phyloP scores from a whole-genome alignment of 2,113 vertebrate genomes.

The Chinchilla lanigera region DNA sequence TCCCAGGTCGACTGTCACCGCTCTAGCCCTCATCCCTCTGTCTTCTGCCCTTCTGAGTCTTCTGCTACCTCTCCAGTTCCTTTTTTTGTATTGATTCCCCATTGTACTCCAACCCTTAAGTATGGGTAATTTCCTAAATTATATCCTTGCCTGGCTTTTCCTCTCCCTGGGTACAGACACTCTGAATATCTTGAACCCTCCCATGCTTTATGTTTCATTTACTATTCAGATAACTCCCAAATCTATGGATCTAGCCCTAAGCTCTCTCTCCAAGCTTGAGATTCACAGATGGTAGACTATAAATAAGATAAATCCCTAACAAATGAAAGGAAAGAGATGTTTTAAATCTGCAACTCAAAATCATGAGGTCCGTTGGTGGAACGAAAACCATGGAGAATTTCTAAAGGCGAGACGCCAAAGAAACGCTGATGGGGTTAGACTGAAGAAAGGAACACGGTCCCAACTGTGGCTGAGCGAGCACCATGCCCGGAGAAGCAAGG shows the following conservation, averaged over 20 bases:
- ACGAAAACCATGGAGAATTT: constrained; percentile 1
- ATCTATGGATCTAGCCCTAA: not conserved
- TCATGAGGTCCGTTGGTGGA: not conserved
- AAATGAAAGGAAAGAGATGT: constrained; percentile 29
- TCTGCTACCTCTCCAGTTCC: not conserved
- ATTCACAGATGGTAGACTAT: constrained; percentile 46
- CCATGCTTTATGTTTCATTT: constrained; percentile 7
- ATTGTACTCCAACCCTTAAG: not conserved
- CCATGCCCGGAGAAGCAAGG: not conserved
- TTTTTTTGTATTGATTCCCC: not conserved
- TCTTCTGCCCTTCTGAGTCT: not conserved
- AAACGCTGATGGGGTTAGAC: not conserved
- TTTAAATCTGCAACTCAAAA: constrained; percentile 40
- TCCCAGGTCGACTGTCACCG: too few species aligned
- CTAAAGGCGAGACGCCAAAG: not conserved
- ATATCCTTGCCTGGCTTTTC: not conserved
- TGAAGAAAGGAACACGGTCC: not conserved
- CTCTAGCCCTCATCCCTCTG: not conserved
- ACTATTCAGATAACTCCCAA: constrained; percentile 46
- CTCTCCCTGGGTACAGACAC: not conserved
- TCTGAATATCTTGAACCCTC: constrained; percentile 5
- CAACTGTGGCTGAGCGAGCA: not conserved
- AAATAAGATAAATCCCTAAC: constrained; percentile 42
- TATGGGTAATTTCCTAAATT: not conserved
- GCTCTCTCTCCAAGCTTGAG: constrained; percentile 18